Evolutionary conservation across 2,797 vertebrate genomes (phyloP), one percentile per base, ranked within the genome.

Genomic region (Pseudomugil tenellus): DNA sequence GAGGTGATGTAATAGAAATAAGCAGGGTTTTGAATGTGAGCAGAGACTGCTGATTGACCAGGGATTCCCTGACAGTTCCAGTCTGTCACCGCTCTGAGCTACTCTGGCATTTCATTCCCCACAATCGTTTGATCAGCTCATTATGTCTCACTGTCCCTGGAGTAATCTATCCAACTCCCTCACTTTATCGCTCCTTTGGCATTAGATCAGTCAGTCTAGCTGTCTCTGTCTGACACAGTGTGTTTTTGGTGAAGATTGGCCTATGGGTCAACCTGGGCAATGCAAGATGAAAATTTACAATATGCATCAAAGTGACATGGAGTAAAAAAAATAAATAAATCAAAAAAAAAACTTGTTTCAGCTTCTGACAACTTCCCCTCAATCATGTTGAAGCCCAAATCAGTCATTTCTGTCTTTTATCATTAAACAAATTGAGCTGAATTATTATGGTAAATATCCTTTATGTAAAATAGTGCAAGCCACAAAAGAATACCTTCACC

Each of bases 71-170:
- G 63, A 73, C 73, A 69, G 74, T 69, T 66, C 41, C 58, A 21
- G 58, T 26, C 65, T 83, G 69, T 70, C 77, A 32, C 13, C 4
- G 12, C 78, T 72, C 69, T 58, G 21, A 85, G 48, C 59, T 57
- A 34, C 68, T 60, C 53, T 66, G 80, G 63, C 76, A 63, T 89
- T 87, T 88, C 74, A 77, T 65, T 77, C 74, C 54, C 53, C 67
- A 51, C 68, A 68, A 73, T 87, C 76, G 8, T 77, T 77, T 82
- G 75, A 90, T 88, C 79, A 72, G 61, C 79, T 87, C 84, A 87
- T 86, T 86, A 84, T 66, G 60, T 70, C 58, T 68, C 5, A 9
- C 62, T 65, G 63, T 79, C 72, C 65, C 71, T 41, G 66, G 67
- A 84, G 84, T 80, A 81, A 84, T 81, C 58, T 62, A 62, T 68